These are phyloP conservation scores for Eumaeus atala DNA, from an alignment of 1,140 invertebrate genomes.

Conservation along the genomic window DNA sequence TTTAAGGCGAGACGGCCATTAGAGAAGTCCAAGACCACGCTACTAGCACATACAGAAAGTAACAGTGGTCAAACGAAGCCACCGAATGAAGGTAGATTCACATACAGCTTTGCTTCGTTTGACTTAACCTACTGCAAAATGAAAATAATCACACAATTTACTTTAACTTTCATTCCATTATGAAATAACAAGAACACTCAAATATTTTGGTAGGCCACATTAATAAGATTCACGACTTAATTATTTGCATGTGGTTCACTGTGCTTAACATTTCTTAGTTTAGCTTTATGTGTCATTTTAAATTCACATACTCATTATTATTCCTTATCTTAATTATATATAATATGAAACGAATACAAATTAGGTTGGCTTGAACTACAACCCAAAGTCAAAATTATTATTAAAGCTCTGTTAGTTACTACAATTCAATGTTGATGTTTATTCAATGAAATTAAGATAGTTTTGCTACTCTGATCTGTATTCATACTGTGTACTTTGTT, in stretches of 20 bases:
- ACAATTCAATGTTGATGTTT: no score
- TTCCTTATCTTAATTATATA: background rate
- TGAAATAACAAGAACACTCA: constrained; percentile 12
- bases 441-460: no score
- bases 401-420: no score
- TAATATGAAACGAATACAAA: background rate
- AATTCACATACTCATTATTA: constrained; percentile 22
- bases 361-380: background rate
- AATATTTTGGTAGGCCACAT: background rate
- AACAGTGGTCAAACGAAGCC: constrained; percentile 68
- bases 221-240: constrained; percentile 28
- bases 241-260: constrained; percentile 64
- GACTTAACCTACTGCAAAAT: constrained; percentile 64
- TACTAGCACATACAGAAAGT: constrained; percentile 65
- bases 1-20: constrained; percentile 58
- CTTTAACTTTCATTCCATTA: constrained; percentile 23
- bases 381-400: no score
- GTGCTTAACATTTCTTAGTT: constrained; percentile 40
- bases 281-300: constrained; percentile 36
- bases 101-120: constrained; percentile 65
- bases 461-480: no score
- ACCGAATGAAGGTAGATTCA: constrained; percentile 62
- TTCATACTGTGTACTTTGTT: no score
- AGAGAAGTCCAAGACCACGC: constrained; percentile 69
- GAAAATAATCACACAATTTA: constrained; percentile 36